phyloP scores from a whole-genome alignment of 2,113 vertebrate genomes.

The Seriola dumerili region DNA sequence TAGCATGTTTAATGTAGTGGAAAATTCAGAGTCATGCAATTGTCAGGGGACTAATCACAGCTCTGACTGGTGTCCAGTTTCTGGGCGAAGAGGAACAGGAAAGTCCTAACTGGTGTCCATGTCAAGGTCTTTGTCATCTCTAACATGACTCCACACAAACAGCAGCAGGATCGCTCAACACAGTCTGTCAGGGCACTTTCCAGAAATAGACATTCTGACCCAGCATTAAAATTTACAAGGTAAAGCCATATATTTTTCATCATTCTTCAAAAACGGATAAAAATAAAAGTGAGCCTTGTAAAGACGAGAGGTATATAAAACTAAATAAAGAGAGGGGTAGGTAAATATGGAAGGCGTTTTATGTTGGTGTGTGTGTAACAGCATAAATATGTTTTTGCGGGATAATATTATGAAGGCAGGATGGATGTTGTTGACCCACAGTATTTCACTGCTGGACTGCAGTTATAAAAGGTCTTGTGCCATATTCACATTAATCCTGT shows the following conservation, averaged over 20 bases:
- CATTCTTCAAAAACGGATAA: conserved; percentile 8
- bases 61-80: conserved; percentile 34
- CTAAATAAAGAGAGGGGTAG: conserved; percentile 28
- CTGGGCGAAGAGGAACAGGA: conserved; percentile 32
- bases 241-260: conserved; percentile 49
- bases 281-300: conserved; percentile 20
- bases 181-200: conserved; percentile 36
- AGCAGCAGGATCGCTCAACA: conserved; percentile 16
- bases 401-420: conserved; percentile 31
- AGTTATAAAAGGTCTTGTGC: conserved; percentile 58
- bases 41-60: conserved; percentile 34
- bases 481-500: conserved; percentile 61
- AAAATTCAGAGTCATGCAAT: conserved; percentile 17
- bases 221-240: conserved; percentile 46
- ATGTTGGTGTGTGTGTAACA: conserved; percentile 6
- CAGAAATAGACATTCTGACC: conserved; percentile 59
- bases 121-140: conserved; percentile 72
- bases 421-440: conserved; percentile 54
- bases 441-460: conserved; percentile 46
- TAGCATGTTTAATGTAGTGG: conserved; percentile 29
- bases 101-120: conserved; percentile 24
- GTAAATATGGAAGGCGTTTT: conserved; percentile 20
- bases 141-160: conserved; percentile 58
- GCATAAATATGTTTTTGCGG: conserved; percentile 49
- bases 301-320: conserved; percentile 19